Evolutionary conservation across 2,797 vertebrate genomes (phyloP).

Genomic region (Mustela erminea): DNA sequence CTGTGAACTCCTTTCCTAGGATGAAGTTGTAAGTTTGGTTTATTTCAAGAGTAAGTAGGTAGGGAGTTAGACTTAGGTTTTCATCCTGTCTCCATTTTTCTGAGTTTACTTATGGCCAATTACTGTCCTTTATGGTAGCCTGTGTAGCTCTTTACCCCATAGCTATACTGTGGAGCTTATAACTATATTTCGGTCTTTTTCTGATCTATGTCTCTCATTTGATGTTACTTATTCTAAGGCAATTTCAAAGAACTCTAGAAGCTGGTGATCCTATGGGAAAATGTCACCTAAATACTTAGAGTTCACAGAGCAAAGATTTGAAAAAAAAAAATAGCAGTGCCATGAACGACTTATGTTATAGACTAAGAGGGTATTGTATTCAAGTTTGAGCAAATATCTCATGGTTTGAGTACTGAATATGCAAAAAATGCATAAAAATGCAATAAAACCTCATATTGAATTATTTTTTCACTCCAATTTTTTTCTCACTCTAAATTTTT

Average conservation of each 20-base stretch:
- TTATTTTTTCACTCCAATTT: background rate
- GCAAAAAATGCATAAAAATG: background rate
- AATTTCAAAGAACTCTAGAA: background rate
- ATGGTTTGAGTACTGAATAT: background rate
- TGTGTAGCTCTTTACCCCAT: background rate
- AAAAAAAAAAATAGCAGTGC: background rate
- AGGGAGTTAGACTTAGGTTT: background rate
- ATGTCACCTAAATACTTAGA: background rate
- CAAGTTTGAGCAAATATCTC: background rate
- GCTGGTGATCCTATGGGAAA: background rate
- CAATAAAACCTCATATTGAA: background rate
- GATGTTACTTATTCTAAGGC: background rate
- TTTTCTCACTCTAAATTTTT: background rate
- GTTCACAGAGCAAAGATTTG: background rate
- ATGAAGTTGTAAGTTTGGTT: background rate
- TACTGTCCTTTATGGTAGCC: background rate
- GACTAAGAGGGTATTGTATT: background rate
- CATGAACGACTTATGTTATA: background rate
- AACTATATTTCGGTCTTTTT: background rate
- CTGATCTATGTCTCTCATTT: background rate
- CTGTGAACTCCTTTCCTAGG: background rate
- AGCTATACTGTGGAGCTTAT: background rate
- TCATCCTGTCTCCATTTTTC: background rate
- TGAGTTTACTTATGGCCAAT: background rate
- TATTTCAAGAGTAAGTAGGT: background rate